A percentile compares a stretch with the other conserved stretches of the same genome.
Conservation (phyloP, 1,140 invertebrate genomes). For the Diprion similis region DNA sequence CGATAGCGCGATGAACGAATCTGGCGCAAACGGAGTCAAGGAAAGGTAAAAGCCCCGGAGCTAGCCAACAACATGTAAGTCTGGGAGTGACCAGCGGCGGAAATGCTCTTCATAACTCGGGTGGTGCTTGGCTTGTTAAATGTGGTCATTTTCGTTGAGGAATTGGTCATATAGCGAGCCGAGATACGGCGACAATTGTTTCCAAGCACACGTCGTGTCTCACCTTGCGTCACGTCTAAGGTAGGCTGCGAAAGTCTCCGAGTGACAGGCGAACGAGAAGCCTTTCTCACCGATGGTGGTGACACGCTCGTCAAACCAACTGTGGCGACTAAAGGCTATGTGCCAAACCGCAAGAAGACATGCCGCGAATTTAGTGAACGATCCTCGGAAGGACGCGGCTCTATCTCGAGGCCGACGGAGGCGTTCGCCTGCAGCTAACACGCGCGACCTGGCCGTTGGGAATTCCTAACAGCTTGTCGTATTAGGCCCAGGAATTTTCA, state of each 20-base stretch:
- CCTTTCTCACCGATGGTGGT: neutral
- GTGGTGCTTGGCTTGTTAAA: neutral
- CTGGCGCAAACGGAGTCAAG: conserved; percentile 4
- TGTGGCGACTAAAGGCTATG: neutral
- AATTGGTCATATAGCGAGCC: neutral
- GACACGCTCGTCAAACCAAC: neutral
- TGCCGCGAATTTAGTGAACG: neutral
- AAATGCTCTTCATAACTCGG: conserved; percentile 42
- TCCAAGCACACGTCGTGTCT: neutral
- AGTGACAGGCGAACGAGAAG: neutral
- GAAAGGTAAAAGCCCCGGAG: conserved; percentile 10
- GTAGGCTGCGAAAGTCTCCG: neutral
- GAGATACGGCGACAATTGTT: neutral
- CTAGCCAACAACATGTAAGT: neutral
- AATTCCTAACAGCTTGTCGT: conserved; percentile 57
- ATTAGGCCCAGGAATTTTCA: conserved; percentile 37
- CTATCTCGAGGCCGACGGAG: conserved; percentile 16
- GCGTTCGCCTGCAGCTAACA: conserved; percentile 55
- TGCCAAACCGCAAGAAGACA: conserved; percentile 10
- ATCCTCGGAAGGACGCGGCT: neutral
- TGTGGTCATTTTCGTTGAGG: neutral
- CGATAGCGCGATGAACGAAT: neutral
- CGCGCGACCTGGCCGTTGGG: conserved; percentile 57
- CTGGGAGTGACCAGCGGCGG: conserved; percentile 29
- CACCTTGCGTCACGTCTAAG: neutral